Evolutionary conservation across 2,888 invertebrate species (phyloP).

Genomic region (Drosophila subsilvestris): DNA sequence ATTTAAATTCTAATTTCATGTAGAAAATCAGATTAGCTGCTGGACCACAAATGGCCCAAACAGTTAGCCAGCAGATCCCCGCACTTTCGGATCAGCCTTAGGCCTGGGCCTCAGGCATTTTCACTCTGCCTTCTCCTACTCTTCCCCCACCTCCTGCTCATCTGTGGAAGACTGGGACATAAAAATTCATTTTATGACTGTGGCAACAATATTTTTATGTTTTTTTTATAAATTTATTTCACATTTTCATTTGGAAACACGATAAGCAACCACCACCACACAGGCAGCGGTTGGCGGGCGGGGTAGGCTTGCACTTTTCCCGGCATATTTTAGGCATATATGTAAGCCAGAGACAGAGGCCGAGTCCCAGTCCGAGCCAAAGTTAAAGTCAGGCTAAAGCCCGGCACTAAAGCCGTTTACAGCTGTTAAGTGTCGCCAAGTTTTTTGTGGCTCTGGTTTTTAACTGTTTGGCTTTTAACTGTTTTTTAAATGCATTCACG

Average conservation of each 20-base stretch:
- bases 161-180: slow-evolving; percentile 27
- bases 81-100: slow-evolving; percentile 28
- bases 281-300: background rate
- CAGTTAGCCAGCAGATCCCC: slow-evolving; percentile 49
- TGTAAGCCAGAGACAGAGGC: background rate
- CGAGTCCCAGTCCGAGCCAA: slow-evolving; percentile 15
- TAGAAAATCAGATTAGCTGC: slow-evolving; percentile 70
- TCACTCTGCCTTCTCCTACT: slow-evolving; percentile 34
- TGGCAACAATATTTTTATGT: slow-evolving; percentile 51
- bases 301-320: slow-evolving; percentile 37
- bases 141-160: background rate
- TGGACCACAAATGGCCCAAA: slow-evolving; percentile 50
- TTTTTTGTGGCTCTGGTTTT: slow-evolving; percentile 50
- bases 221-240: slow-evolving; percentile 52
- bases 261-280: slow-evolving; percentile 27
- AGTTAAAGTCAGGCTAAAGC: background rate
- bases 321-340: slow-evolving; percentile 18
- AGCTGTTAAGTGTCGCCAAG: slow-evolving; percentile 75
- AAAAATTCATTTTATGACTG: slow-evolving; percentile 50
- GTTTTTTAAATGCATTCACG: slow-evolving; percentile 66
- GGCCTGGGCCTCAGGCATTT: slow-evolving; percentile 52
- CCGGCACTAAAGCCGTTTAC: slow-evolving; percentile 47
- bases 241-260: slow-evolving; percentile 47
- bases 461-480: slow-evolving; percentile 46
- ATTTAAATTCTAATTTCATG: slow-evolving; percentile 77